A percentile compares a stretch with the other conserved stretches of the same genome.
These are phyloP conservation scores for Diplazon laetatorius DNA, from an alignment of 2,888 invertebrate genomes.

Conservation along the genomic window DNA sequence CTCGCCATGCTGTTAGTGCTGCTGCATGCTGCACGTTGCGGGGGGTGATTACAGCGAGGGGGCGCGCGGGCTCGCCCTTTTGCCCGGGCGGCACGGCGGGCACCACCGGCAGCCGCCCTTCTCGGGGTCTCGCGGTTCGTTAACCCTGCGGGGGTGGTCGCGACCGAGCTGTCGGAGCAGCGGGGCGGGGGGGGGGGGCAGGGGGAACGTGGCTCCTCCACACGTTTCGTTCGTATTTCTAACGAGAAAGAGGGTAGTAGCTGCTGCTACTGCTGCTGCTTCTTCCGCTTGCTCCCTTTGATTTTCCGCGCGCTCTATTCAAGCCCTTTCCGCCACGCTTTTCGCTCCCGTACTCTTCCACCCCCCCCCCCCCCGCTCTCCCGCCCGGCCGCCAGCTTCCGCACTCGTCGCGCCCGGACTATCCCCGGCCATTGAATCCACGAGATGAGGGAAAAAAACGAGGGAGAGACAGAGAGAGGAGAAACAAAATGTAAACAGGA, in stretches of 20 bases:
- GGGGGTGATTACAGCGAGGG: slow-evolving; percentile 30
- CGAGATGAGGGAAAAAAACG: too few species aligned
- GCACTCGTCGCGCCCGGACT: slow-evolving; percentile 32
- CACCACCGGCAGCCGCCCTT: slow-evolving; percentile 36
- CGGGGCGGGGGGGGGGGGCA: too few species aligned
- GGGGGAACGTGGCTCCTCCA: too few species aligned
- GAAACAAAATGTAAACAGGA: slow-evolving; percentile 55
- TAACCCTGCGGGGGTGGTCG: slow-evolving; percentile 53
- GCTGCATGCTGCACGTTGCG: not conserved
- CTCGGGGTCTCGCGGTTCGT: slow-evolving; percentile 58
- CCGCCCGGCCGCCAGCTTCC: slow-evolving; percentile 11
- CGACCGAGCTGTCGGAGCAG: slow-evolving; percentile 45
- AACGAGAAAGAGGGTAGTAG: slow-evolving; percentile 45
- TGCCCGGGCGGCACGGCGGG: slow-evolving; percentile 42
- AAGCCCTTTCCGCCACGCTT: slow-evolving; percentile 30
- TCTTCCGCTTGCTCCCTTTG: slow-evolving; percentile 47
- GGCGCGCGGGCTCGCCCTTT: slow-evolving; percentile 50
- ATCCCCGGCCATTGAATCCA: not conserved
- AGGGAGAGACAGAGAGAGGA: too few species aligned
- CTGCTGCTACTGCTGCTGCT: not conserved
- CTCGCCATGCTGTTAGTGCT: not conserved
- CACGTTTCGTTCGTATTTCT: slow-evolving; percentile 42
- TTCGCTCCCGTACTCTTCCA: not conserved
- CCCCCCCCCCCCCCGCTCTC: not conserved
- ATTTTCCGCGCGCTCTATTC: slow-evolving; percentile 57